Conservation (phyloP, 2,113 vertebrate genomes). For the Dromas ardeola region DNA sequence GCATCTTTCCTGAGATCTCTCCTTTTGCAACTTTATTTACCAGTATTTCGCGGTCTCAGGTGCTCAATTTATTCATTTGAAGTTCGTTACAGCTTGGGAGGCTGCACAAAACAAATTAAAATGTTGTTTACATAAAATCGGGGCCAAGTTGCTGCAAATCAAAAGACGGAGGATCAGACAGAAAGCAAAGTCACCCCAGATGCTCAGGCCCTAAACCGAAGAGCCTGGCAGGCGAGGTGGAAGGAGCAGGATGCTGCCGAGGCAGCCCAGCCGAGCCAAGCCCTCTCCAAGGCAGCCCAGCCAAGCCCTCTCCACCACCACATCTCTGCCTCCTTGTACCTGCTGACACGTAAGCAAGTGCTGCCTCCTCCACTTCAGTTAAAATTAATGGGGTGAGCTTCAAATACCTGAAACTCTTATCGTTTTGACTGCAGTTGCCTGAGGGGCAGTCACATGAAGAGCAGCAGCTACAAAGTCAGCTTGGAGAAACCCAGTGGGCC, state of each 20-base stretch:
- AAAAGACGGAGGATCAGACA: not conserved
- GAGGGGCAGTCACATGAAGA: not conserved
- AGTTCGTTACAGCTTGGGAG: not conserved
- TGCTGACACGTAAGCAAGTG: not conserved
- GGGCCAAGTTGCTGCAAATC: not conserved
- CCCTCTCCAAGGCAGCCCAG: not conserved
- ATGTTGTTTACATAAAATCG: not conserved
- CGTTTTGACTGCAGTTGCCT: not conserved
- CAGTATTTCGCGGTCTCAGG: not conserved
- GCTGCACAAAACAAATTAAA: not conserved
- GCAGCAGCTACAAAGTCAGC: not conserved
- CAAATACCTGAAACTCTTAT: not conserved
- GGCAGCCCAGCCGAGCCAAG: not conserved
- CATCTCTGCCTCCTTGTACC: not conserved
- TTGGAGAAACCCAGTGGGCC: not conserved
- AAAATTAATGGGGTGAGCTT: not conserved
- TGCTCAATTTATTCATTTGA: not conserved
- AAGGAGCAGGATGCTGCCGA: accelerated
- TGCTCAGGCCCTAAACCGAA: not conserved
- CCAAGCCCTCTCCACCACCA: accelerated
- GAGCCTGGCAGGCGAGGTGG: not conserved
- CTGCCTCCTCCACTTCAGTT: not conserved
- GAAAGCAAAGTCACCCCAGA: not conserved
- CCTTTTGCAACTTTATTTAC: not conserved
- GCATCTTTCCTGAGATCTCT: not conserved